Conservation (phyloP, 64 coral and sea anemone species). For the Actinia equina region DNA sequence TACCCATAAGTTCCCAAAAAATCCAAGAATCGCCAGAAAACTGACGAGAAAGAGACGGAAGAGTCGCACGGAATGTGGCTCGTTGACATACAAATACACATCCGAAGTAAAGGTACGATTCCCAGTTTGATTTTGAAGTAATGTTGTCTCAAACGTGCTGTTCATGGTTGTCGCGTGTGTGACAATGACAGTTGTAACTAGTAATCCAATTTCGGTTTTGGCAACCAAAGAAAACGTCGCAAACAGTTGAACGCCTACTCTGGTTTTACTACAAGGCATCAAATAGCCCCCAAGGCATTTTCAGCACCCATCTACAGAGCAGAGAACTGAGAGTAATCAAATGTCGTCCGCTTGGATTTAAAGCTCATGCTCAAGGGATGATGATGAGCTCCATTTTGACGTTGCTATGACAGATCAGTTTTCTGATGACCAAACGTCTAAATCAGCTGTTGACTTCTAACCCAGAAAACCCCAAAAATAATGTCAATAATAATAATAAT, state of each 20-base stretch:
- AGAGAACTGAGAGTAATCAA: not conserved
- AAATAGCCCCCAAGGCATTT: not conserved
- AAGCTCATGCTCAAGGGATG: not conserved
- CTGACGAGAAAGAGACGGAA: constrained; percentile 11
- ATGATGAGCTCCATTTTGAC: not conserved
- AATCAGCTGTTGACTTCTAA: not conserved
- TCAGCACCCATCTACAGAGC: not conserved
- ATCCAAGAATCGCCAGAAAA: constrained; percentile 30
- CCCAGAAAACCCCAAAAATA: not conserved
- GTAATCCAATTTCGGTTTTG: not conserved
- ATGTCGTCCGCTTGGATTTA: not conserved
- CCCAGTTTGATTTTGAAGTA: not conserved
- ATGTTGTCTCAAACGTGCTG: not conserved
- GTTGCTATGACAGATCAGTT: not conserved
- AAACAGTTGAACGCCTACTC: not conserved
- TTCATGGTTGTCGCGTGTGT: not conserved
- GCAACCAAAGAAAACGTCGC: not conserved
- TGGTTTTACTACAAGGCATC: not conserved
- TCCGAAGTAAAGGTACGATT: not conserved
- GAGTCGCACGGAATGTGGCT: constrained; percentile 4
- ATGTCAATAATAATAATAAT: not conserved
- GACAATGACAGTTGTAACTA: not conserved
- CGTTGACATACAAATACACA: not conserved
- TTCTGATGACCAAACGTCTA: not conserved
- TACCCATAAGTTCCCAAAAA: constrained; percentile 38